Evolutionary conservation across 2,113 vertebrate genomes (phyloP).

Genomic region (Pollimyrus isidori): DNA sequence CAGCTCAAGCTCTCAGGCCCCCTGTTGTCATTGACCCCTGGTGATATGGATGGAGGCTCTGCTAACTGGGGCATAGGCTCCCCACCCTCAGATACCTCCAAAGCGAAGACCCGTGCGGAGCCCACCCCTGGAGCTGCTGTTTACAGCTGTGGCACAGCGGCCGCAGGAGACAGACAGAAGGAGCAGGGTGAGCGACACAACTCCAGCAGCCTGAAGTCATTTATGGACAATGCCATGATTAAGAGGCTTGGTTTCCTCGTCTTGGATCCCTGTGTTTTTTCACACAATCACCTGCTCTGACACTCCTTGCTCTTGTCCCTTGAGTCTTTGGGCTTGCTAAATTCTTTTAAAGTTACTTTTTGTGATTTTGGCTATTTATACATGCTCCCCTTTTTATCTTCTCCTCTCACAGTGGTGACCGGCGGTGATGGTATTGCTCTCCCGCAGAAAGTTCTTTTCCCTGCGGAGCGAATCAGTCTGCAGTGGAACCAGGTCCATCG

Average conservation of each 20-base stretch:
- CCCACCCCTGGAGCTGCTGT: constrained; percentile 77
- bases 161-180: constrained; percentile 71
- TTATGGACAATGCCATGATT: not conserved
- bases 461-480: constrained; percentile 81
- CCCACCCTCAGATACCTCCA: constrained; percentile 66
- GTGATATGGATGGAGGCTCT: constrained; percentile 82
- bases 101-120: constrained; percentile 71
- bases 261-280: not conserved
- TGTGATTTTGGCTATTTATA: not conserved
- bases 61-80: constrained; percentile 74
- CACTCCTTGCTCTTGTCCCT: not conserved
- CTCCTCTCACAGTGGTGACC: constrained; percentile 52
- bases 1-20: constrained; percentile 71
- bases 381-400: not conserved
- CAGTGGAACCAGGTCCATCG: constrained; percentile 83
- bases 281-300: not conserved
- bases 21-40: constrained; percentile 67
- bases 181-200: constrained; percentile 67
- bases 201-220: not conserved
- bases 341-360: not conserved
- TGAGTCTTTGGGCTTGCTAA: not conserved
- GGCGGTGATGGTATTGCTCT: constrained; percentile 79
- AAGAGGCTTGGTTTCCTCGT: not conserved
- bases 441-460: constrained; percentile 86
- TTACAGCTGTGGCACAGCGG: constrained; percentile 65